A percentile compares a stretch with the other conserved stretches of the same genome.
Conservation (phyloP, 2,113 vertebrate genomes). For the Myiozetetes cayanensis region DNA sequence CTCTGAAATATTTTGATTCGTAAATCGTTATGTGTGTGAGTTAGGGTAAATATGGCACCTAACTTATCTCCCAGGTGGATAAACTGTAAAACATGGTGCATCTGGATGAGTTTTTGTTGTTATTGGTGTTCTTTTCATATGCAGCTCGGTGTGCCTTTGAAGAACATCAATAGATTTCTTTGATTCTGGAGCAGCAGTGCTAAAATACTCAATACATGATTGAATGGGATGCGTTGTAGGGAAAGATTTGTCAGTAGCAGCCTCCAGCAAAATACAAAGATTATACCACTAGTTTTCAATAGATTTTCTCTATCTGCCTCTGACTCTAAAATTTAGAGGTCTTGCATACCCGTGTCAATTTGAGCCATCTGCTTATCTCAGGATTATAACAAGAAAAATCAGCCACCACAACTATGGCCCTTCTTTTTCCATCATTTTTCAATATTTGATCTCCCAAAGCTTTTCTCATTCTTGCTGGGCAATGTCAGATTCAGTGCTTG, state of each 20-base stretch:
- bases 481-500: not conserved
- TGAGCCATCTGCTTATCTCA: not conserved
- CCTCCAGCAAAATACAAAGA: constrained; percentile 33
- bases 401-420: not conserved
- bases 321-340: not conserved
- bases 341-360: not conserved
- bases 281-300: constrained; percentile 12
- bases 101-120: not conserved
- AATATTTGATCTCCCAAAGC: not conserved
- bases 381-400: not conserved
- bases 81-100: not conserved
- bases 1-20: constrained; percentile 26
- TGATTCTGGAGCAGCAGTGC: not conserved
- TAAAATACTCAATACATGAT: constrained; percentile 41
- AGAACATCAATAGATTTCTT: constrained; percentile 23
- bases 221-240: not conserved
- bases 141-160: not conserved
- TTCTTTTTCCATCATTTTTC: not conserved
- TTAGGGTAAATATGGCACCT: not conserved
- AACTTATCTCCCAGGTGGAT: not conserved
- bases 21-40: not conserved
- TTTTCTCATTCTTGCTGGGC: not conserved
- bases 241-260: not conserved
- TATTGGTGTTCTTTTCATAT: constrained; percentile 17
- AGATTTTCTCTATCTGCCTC: constrained; percentile 44